phyloP scores from a whole-genome alignment of 2,797 vertebrate genomes.

The Catharus ustulatus region DNA sequence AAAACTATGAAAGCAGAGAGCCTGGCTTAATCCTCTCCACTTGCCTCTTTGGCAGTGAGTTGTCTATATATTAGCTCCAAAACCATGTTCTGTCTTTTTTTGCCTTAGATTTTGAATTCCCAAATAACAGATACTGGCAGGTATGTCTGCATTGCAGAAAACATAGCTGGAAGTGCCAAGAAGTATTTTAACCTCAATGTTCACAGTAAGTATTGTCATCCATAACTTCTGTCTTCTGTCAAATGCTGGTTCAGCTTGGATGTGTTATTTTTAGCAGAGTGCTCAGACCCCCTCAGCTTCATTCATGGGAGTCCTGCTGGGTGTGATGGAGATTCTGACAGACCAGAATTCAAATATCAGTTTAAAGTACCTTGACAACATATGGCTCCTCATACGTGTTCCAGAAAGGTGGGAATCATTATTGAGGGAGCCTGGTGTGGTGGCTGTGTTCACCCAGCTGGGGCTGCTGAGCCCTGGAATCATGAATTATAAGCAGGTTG shows the following conservation, averaged over 20 bases:
- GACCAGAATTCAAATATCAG: neutral
- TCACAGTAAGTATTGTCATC: constrained; percentile 81
- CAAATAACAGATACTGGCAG: constrained; percentile 90
- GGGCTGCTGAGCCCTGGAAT: neutral
- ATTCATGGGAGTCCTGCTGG: neutral
- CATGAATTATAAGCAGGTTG: neutral
- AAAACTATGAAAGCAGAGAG: neutral
- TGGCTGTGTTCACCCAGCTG: rapidly evolving
- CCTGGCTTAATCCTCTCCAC: neutral
- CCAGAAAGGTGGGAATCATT: neutral
- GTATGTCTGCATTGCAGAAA: constrained; percentile 89
- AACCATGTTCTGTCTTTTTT: neutral
- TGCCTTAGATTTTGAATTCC: constrained; percentile 83
- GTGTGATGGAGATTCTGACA: neutral
- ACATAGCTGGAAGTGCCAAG: constrained; percentile 89
- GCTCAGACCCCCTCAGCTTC: neutral
- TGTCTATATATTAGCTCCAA: neutral
- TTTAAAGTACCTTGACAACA: neutral
- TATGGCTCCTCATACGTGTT: neutral
- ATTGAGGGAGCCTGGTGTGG: neutral
- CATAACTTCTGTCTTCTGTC: neutral
- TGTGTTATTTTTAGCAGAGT: neutral
- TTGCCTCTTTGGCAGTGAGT: neutral
- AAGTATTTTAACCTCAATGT: constrained; percentile 93
- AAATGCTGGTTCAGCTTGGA: neutral